Percentiles rank a stretch among this genome's conserved stretches.
Conservation (phyloP, 1,140 invertebrate genomes). For the Linepithema humile region DNA sequence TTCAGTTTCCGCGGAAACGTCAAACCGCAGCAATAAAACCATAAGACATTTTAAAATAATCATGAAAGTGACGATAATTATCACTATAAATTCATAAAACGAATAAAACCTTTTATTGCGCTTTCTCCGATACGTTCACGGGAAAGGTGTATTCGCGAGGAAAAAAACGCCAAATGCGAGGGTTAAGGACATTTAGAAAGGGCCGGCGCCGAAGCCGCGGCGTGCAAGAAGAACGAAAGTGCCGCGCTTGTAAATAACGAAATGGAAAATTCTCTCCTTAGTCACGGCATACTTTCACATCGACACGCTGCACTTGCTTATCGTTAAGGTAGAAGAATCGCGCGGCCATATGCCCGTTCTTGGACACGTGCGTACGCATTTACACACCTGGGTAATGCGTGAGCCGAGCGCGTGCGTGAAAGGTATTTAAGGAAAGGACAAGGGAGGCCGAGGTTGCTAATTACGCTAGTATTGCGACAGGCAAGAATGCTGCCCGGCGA, state of each 20-base stretch:
- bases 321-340: slow-evolving; percentile 61
- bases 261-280: slow-evolving; percentile 70
- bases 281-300: slow-evolving; percentile 74
- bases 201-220: background rate
- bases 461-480: slow-evolving; percentile 24
- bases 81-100: background rate
- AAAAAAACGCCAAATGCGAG: background rate
- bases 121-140: background rate
- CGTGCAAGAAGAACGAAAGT: slow-evolving; percentile 55
- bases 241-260: slow-evolving; percentile 62
- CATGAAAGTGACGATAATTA: too few species aligned
- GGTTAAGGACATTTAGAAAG: slow-evolving; percentile 35
- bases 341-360: background rate
- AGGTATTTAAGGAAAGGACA: slow-evolving; percentile 52
- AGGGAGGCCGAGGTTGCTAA: slow-evolving; percentile 25
- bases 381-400: slow-evolving; percentile 15
- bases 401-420: slow-evolving; percentile 15
- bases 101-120: background rate
- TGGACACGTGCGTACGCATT: slow-evolving; percentile 40
- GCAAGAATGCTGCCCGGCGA: slow-evolving; percentile 4
- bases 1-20: too few species aligned
- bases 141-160: too few species aligned
- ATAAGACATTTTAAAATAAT: too few species aligned
- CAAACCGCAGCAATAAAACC: too few species aligned
- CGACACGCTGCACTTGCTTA: slow-evolving; percentile 70